Percentiles rank a stretch among this genome's conserved stretches.
Conservation (phyloP, 2,113 vertebrate species). For the Brienomyrus brachyistius region DNA sequence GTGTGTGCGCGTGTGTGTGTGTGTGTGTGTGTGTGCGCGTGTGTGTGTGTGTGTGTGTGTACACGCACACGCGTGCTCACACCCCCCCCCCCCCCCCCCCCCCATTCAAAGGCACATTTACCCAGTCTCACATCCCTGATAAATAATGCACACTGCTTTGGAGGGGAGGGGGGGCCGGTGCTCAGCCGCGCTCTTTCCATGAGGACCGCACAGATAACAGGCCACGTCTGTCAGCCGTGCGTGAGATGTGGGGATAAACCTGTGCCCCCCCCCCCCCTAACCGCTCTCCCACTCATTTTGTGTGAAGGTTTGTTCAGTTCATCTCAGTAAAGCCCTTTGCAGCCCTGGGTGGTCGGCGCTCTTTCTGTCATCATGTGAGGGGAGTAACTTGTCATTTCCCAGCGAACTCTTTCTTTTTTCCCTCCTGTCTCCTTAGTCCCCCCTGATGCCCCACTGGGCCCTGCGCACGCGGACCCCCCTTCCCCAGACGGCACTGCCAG, state of each 20-base stretch:
- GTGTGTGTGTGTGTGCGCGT: background rate
- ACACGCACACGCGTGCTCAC: too few relatives aligned
- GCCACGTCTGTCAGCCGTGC: background rate
- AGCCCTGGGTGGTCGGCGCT: background rate
- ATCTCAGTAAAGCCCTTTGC: background rate
- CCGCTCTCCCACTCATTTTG: background rate
- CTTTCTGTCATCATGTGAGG: background rate
- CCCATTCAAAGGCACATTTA: background rate
- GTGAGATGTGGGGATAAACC: background rate
- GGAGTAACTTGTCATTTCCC: background rate
- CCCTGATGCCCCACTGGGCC: constrained; percentile 56
- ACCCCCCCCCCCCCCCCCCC: background rate
- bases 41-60: background rate
- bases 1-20: background rate
- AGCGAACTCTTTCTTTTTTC: background rate
- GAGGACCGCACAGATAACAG: background rate
- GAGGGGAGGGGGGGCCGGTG: too few relatives aligned
- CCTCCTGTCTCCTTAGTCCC: constrained; percentile 39
- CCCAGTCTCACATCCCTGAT: background rate
- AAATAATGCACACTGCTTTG: background rate
- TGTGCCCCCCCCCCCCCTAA: background rate
- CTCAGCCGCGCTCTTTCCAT: background rate
- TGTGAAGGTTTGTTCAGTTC: background rate
- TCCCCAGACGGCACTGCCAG: constrained; percentile 1
- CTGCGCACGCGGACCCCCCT: constrained; percentile 27